A percentile compares a stretch with the other conserved stretches of the same genome.
Conservation (phyloP, 2,797 vertebrate genomes). For the Echiichthys vipera region DNA sequence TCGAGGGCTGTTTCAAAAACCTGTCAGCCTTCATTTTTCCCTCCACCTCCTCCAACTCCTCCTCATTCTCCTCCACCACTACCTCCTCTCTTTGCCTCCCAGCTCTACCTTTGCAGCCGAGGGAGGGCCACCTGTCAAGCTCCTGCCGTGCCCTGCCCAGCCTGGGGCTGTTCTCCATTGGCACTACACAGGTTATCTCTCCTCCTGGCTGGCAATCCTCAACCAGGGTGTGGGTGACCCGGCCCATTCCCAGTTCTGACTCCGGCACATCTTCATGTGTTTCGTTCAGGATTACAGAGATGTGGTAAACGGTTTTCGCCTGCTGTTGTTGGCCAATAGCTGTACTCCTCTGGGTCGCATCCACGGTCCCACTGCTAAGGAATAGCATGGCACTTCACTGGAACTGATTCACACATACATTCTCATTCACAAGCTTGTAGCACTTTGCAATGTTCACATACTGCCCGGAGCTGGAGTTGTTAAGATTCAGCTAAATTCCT, state of each 20-base stretch:
- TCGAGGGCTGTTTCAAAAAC: constrained; percentile 77
- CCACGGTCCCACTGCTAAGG: constrained; percentile 75
- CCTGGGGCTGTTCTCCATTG: constrained; percentile 76
- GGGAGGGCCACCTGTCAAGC: constrained; percentile 75
- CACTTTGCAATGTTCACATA: constrained; percentile 44
- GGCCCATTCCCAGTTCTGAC: constrained; percentile 65
- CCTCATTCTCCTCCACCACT: constrained; percentile 75
- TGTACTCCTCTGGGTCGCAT: constrained; percentile 69
- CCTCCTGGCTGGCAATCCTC: constrained; percentile 58
- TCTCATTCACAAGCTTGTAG: constrained; percentile 35
- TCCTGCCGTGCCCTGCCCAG: constrained; percentile 75
- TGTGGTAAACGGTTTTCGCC: constrained; percentile 62
- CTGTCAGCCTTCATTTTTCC: constrained; percentile 85
- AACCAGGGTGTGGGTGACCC: constrained; percentile 67
- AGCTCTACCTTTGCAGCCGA: constrained; percentile 64
- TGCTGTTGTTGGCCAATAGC: constrained; percentile 58
- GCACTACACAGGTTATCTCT: constrained; percentile 59
- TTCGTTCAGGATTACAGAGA: constrained; percentile 72
- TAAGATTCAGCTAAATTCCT: constrained; percentile 78
- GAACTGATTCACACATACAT: constrained; percentile 37
- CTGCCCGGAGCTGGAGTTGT: constrained; percentile 48
- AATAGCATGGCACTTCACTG: constrained; percentile 77
- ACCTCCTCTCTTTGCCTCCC: constrained; percentile 70
- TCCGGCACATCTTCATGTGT: constrained; percentile 59
- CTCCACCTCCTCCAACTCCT: constrained; percentile 74